These are phyloP conservation scores for Channallabes apus DNA, from an alignment of 2,797 vertebrate species.

Conservation along the genomic window DNA sequence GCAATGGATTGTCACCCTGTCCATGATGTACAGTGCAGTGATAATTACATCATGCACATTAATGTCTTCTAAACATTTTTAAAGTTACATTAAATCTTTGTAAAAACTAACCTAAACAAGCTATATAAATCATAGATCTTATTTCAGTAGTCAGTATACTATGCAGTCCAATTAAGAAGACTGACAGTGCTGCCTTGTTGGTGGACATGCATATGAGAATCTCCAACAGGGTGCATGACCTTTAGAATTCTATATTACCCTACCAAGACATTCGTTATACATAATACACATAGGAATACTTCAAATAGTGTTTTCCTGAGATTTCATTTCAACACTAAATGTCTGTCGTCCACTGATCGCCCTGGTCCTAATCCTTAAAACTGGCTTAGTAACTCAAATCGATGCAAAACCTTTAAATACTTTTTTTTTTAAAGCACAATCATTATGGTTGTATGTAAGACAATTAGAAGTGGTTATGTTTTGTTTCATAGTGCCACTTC, in stretches of 20 bases:
- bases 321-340: not conserved
- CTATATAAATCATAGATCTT: not conserved
- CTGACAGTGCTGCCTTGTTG: constrained; percentile 17
- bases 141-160: not conserved
- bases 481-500: too few species aligned
- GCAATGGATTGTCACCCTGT: too few species aligned
- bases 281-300: constrained; percentile 13
- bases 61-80: not conserved
- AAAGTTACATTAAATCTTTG: not conserved
- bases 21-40: too few species aligned
- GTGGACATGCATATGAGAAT: constrained; percentile 15
- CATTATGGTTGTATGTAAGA: not conserved
- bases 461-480: not conserved
- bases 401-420: not conserved
- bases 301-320: not conserved
- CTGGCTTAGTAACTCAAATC: not conserved
- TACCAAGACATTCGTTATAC: constrained; percentile 27
- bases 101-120: not conserved
- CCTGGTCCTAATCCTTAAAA: not conserved
- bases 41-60: not conserved
- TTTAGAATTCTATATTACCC: constrained; percentile 19
- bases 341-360: not conserved
- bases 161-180: constrained; percentile 22
- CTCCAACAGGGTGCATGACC: constrained; percentile 26
- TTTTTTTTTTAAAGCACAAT: too few species aligned